A percentile compares a stretch with the other conserved stretches of the same genome.
Conservation (phyloP, 2,888 invertebrate genomes). For the Microctonus hyperodae region DNA sequence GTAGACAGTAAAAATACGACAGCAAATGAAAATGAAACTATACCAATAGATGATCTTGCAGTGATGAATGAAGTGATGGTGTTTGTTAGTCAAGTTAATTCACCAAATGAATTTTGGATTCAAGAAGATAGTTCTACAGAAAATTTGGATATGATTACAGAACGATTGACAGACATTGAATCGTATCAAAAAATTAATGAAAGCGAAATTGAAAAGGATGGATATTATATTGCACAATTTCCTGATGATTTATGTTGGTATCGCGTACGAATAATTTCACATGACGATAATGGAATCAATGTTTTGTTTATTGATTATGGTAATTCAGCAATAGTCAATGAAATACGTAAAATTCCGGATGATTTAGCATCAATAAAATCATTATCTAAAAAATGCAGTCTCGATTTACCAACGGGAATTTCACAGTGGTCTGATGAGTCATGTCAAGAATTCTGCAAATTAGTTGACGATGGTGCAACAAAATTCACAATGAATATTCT, state of each 20-base stretch:
- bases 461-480: conserved; percentile 64
- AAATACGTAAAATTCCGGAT: conserved; percentile 70
- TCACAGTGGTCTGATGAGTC: conserved; percentile 61
- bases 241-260: conserved; percentile 74
- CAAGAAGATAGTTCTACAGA: conserved; percentile 71
- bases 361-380: conserved; percentile 68
- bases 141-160: conserved; percentile 70
- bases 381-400: conserved; percentile 71
- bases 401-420: conserved; percentile 65
- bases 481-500: conserved; percentile 65
- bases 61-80: conserved; percentile 55
- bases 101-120: conserved; percentile 77
- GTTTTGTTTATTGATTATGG: conserved; percentile 77
- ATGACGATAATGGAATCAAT: conserved; percentile 67
- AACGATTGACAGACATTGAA: conserved; percentile 65
- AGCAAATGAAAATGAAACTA: no score
- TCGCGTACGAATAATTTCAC: conserved; percentile 70
- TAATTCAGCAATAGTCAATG: conserved; percentile 70
- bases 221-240: conserved; percentile 72
- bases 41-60: background rate
- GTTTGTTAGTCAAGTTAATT: conserved; percentile 73
- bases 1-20: conserved; percentile 31
- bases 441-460: conserved; percentile 54
- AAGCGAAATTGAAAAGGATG: conserved; percentile 67
- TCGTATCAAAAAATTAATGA: conserved; percentile 64